These are phyloP conservation scores for Semnornis frantzii DNA, from an alignment of 2,113 vertebrate genomes.

Conservation along the genomic window DNA sequence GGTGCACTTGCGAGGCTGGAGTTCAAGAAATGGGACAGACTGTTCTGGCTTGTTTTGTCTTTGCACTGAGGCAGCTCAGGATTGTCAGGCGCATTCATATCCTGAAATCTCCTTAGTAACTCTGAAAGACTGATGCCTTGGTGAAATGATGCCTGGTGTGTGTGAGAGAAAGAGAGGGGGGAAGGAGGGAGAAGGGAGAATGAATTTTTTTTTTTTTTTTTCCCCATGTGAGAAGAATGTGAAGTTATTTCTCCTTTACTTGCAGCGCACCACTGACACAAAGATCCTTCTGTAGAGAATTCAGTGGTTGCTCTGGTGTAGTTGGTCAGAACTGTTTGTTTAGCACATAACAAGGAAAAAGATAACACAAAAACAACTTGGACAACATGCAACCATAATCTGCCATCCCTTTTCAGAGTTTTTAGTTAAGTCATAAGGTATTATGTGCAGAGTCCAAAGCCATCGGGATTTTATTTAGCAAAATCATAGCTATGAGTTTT, in stretches of 20 bases:
- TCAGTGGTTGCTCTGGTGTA: constrained; percentile 10
- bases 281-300: constrained; percentile 48
- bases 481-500: constrained; percentile 37
- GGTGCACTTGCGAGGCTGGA: constrained; percentile 70
- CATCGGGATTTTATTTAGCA: constrained; percentile 13
- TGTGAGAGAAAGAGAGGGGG: constrained; percentile 37
- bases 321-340: constrained; percentile 21
- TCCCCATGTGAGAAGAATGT: constrained; percentile 49
- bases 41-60: constrained; percentile 73
- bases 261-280: constrained; percentile 60
- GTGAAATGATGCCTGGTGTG: constrained; percentile 54
- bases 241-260: constrained; percentile 63
- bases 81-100: constrained; percentile 67
- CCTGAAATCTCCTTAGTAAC: constrained; percentile 60
- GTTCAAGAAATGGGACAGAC: constrained; percentile 60
- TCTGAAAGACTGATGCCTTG: constrained; percentile 68
- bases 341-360: neutral
- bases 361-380: neutral
- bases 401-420: neutral
- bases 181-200: constrained; percentile 30
- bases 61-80: constrained; percentile 77
- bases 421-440: constrained; percentile 16
- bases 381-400: neutral
- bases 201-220: neutral
- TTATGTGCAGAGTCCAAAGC: constrained; percentile 68